Evolutionary conservation across 2,113 vertebrate genomes (phyloP).

Genomic region (Cyanoliseus patagonus): DNA sequence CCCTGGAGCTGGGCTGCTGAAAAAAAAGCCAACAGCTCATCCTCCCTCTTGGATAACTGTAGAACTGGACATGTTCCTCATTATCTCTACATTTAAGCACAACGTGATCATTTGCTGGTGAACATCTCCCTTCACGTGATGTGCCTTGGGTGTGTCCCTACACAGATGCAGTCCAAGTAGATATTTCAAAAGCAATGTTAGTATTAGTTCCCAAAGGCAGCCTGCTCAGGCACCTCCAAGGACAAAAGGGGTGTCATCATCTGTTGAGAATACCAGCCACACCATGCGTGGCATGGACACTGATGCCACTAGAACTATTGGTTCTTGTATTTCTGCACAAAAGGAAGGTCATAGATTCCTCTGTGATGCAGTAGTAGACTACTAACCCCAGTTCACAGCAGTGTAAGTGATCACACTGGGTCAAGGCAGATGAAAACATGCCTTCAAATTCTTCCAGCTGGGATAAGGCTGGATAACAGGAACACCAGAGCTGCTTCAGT

Average conservation of each 20-base stretch:
- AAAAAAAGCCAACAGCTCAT: background rate
- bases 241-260: fast-evolving
- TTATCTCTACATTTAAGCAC: background rate
- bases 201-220: fast-evolving
- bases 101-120: background rate
- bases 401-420: background rate
- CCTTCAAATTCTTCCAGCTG: background rate
- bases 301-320: background rate
- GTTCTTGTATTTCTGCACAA: background rate
- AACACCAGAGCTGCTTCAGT: background rate
- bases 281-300: fast-evolving
- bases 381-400: background rate
- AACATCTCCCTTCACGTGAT: background rate
- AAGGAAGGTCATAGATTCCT: background rate
- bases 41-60: background rate
- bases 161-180: background rate
- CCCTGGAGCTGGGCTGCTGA: background rate
- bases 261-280: background rate
- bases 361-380: background rate
- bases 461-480: background rate
- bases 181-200: background rate
- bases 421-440: background rate
- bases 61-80: background rate
- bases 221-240: background rate
- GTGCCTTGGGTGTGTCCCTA: background rate